These are phyloP conservation scores for Hemicentrotus pulcherrimus DNA, from an alignment of 35 echinoderm and acorn worm species.

Conservation along the genomic window DNA sequence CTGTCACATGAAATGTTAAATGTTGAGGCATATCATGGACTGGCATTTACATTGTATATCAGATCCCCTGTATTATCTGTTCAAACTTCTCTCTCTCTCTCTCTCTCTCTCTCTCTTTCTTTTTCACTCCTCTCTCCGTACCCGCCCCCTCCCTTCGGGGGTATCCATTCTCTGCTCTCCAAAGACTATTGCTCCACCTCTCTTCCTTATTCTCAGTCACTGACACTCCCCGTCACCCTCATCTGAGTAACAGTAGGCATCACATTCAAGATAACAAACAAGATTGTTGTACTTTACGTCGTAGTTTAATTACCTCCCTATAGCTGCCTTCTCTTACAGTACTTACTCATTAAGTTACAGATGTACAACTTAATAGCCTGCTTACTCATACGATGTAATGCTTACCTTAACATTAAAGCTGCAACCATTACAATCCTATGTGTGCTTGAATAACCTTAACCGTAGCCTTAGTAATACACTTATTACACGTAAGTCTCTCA, in stretches of 20 bases:
- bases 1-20: no score
- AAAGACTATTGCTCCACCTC: neutral
- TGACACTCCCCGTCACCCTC: neutral
- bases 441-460: slow-evolving; percentile 26
- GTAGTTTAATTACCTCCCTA: slow-evolving; percentile 38
- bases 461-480: slow-evolving; percentile 14
- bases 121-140: neutral
- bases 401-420: neutral
- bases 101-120: neutral
- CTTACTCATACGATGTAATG: neutral
- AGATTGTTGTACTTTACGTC: neutral
- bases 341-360: slow-evolving; percentile 38
- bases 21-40: no score
- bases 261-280: neutral
- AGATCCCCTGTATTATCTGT: no score
- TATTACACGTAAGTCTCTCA: slow-evolving; percentile 8
- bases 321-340: slow-evolving; percentile 31
- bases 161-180: neutral
- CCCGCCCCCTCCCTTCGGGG: no score
- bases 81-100: neutral
- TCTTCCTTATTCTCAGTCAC: no score
- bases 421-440: slow-evolving; percentile 25
- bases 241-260: neutral
- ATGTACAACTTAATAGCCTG: slow-evolving; percentile 18
- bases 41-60: no score